A percentile compares a stretch with the other conserved stretches of the same genome.
These are phyloP conservation scores for Cryptoprocta ferox DNA, from an alignment of 2,797 vertebrate species.

Conservation along the genomic window DNA sequence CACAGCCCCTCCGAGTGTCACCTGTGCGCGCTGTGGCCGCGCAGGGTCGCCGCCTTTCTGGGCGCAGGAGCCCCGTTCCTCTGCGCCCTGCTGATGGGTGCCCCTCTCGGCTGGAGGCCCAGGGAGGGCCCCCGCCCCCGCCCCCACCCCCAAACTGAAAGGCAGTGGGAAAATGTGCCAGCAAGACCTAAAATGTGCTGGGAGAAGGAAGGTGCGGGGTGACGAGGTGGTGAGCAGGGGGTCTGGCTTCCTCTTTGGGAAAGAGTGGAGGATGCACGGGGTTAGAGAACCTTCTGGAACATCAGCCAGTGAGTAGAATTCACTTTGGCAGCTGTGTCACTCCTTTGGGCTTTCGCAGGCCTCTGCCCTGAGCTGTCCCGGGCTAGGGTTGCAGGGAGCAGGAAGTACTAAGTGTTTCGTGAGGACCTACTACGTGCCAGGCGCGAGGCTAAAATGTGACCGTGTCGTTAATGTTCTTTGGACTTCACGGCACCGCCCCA, in stretches of 20 bases:
- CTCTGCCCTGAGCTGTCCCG: neutral
- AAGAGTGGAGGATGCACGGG: neutral
- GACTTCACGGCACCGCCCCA: neutral
- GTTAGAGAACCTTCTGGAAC: neutral
- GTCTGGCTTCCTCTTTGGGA: neutral
- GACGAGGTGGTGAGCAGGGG: neutral
- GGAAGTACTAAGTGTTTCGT: neutral
- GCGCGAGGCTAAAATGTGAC: neutral
- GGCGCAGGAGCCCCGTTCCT: constrained; percentile 21
- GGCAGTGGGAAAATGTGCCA: neutral
- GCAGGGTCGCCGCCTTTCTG: constrained; percentile 41
- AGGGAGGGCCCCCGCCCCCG: neutral
- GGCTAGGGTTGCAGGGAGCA: neutral
- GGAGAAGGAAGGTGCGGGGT: neutral
- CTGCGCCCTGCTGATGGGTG: neutral
- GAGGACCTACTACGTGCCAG: neutral
- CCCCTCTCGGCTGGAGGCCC: neutral
- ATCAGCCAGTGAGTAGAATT: neutral
- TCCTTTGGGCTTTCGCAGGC: neutral
- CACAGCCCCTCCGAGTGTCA: constrained; percentile 31
- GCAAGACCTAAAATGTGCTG: neutral
- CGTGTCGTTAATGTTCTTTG: neutral
- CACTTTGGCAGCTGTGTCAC: neutral
- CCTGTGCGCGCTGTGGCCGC: constrained; percentile 60
- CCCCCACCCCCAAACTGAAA: neutral